phyloP scores from a whole-genome alignment of 2,113 vertebrate species.

The Vidua macroura region DNA sequence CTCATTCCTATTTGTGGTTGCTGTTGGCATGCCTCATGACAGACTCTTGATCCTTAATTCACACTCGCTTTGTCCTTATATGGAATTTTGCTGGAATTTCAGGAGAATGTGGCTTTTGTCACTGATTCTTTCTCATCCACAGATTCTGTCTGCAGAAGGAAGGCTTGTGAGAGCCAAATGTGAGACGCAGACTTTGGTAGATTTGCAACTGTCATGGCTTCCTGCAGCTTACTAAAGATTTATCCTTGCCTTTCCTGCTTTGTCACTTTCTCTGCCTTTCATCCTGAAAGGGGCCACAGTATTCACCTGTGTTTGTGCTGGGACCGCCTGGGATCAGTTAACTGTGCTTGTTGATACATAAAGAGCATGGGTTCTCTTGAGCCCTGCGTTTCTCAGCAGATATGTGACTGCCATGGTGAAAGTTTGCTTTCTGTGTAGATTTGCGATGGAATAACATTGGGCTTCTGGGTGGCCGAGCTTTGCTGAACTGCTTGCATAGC shows the following conservation, averaged over 20 bases:
- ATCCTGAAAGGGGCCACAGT: neutral
- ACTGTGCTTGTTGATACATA: neutral
- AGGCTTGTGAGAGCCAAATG: neutral
- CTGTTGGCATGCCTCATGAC: neutral
- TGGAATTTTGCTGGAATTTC: neutral
- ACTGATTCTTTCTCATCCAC: neutral
- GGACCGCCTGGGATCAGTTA: neutral
- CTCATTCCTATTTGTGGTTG: neutral
- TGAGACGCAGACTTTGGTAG: neutral
- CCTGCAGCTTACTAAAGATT: neutral
- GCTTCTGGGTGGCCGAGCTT: slow-evolving; percentile 86
- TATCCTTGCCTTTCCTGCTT: neutral
- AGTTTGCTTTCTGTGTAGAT: slow-evolving; percentile 73
- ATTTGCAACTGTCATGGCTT: neutral
- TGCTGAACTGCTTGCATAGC: slow-evolving; percentile 83
- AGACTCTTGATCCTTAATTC: neutral
- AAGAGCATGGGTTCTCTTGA: neutral
- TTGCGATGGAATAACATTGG: slow-evolving; percentile 95
- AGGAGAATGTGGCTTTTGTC: neutral
- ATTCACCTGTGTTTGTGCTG: neutral
- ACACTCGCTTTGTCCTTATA: neutral
- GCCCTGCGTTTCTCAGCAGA: neutral
- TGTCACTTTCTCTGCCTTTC: neutral
- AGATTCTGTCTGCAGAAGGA: neutral
- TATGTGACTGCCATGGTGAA: neutral